Evolutionary conservation across 2,888 invertebrate genomes (phyloP).

Genomic region (Apamea sordens): DNA sequence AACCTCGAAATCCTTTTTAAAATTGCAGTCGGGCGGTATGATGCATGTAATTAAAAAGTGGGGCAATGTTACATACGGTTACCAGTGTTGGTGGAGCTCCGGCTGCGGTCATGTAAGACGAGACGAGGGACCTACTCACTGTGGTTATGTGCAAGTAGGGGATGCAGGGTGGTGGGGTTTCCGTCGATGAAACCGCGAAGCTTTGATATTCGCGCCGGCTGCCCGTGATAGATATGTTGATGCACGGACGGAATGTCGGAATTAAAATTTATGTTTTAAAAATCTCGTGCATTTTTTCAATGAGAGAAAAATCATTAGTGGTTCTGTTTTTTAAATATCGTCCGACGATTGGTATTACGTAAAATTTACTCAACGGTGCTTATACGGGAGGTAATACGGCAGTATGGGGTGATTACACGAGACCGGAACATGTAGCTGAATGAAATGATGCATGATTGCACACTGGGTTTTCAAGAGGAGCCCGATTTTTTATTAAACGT

Average conservation of each 20-base stretch:
- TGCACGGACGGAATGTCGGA: constrained; percentile 67
- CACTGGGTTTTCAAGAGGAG: constrained; percentile 19
- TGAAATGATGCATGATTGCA: constrained; percentile 21
- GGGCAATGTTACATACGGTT: constrained; percentile 75
- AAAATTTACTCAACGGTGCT: constrained; percentile 23
- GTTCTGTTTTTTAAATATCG: constrained; percentile 39
- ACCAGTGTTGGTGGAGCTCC: constrained; percentile 69
- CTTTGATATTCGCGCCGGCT: constrained; percentile 78
- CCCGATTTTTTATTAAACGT: constrained; percentile 25
- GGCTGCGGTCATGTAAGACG: constrained; percentile 3
- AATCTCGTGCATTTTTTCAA: constrained; percentile 42
- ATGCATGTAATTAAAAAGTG: constrained; percentile 88
- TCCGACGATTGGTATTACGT: constrained; percentile 46
- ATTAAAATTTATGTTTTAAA: constrained; percentile 67
- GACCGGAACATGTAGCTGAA: constrained; percentile 15
- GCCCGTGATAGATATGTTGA: constrained; percentile 77
- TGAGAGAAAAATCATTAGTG: constrained; percentile 48
- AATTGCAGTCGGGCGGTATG: constrained; percentile 81
- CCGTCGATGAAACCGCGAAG: constrained; percentile 78
- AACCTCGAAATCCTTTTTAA: constrained; percentile 83
- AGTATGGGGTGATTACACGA: constrained; percentile 2
- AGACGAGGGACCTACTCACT: constrained; percentile 41
- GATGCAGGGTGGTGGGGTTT: constrained; percentile 63
- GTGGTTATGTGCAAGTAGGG: constrained; percentile 58
- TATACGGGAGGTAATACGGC: neutral